Base-by-base conservation (phyloP, 2,797 vertebrate species). In the Lepilemur ruficaudatus region DNA sequence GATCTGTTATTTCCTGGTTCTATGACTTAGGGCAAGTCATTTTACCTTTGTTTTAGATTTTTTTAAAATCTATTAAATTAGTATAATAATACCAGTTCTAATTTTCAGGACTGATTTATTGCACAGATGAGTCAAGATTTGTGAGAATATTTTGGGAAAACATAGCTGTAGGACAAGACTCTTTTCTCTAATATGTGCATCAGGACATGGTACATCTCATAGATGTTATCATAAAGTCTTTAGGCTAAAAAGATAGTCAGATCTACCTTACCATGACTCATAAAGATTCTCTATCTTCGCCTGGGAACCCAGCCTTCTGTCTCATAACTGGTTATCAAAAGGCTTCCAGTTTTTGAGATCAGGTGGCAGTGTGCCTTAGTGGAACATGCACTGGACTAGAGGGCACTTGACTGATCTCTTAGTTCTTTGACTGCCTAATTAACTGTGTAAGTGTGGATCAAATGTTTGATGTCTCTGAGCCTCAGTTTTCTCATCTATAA, bases 11-110 rank as follows among this genome's bases (percentile, higher is more conserved):
- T 86, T 91, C 52, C 75, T 89, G 59, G 35, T 95, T 94, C 43
- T 95, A 15, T 93, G 94, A 88, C n/a, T 30, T 32, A 23, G 30
- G 59, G 23, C 67, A 95, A 91, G n/a, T 90, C 79, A 90, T 95
- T 88, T 93, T 91, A 92, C 35, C 55, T 88, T 59, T 78, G 35
- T 82, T 95, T 95, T 30, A 93, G 73, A 43, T 50, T 75, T 32
- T 9, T 4, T 86, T 9, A 43, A 80, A 83, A 75, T 87, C 2
- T 86, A 13, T 89, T 85, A 59, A 87, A 65, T 93, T 75, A 89
- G 55, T 89, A 28, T 81, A 48, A 83, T 85, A 84, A 75, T 73
- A 35, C 30, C 32, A 94, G 46, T 48, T n/a, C 52, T 84, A 95
- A 90, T 30, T 96, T 67, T 63, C 43, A 88, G 92, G 79, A 14